Percentiles rank a stretch among this genome's conserved stretches.
Evolutionary conservation across 2,113 vertebrate genomes (phyloP).

Genomic region (Proteles cristata): DNA sequence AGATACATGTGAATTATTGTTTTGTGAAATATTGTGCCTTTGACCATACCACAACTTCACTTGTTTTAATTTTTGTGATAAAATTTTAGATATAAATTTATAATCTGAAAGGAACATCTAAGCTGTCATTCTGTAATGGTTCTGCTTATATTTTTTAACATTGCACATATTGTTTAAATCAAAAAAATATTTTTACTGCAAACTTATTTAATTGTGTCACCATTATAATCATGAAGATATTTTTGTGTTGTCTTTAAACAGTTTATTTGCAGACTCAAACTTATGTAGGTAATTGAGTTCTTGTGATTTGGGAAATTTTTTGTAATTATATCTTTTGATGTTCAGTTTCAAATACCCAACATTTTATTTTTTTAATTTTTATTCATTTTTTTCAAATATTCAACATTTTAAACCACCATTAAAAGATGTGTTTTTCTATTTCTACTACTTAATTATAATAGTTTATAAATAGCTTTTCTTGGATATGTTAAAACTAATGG

Average conservation of each 20-base stretch:
- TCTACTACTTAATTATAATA: not conserved
- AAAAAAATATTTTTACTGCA: not conserved
- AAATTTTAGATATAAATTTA: not conserved
- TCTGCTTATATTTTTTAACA: not conserved
- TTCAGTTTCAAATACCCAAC: not conserved
- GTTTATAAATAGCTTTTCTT: not conserved
- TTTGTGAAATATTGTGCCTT: constrained; percentile 7
- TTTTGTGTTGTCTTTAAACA: not conserved
- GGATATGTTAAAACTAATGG: not conserved
- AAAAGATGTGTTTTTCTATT: not conserved
- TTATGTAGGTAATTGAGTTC: not conserved
- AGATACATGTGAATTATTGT: not conserved
- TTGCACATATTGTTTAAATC: not conserved
- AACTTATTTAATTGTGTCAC: not conserved
- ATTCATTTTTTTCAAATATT: not conserved
- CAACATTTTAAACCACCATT: not conserved
- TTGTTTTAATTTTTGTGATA: not conserved
- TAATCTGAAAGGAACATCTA: not conserved
- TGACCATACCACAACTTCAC: not conserved
- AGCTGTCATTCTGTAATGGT: not conserved
- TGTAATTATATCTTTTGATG: not conserved
- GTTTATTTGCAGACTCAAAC: not conserved
- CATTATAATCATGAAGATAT: not conserved
- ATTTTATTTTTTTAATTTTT: not conserved
- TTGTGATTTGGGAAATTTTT: not conserved